Base-by-base conservation (phyloP, 2,888 invertebrate species). In the Drosophila peninsularis region DNA sequence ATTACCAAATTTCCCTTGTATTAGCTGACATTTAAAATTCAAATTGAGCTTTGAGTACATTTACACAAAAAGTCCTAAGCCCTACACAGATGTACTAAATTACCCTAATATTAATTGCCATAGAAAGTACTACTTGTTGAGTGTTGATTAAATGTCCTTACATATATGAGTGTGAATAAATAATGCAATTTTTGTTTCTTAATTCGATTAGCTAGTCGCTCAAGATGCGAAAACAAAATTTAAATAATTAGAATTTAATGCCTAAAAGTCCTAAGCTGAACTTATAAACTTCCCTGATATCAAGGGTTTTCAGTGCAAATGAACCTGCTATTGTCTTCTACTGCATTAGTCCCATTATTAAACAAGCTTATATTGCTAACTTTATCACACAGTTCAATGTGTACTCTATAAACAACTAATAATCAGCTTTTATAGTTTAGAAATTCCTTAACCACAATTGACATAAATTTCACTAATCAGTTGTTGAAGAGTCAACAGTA, bases 401-500 rank as follows among this genome's bases (percentile, higher is more conserved):
- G 2, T 21, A 4, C 42, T 10, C 13, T 11, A 41, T 41, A 19
- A 7, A 24, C 24, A 7, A 44, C 27, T 10, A n/a, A 30, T 11
- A 30, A 17, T 47, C 9, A n/a, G 17, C 17, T 4, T 30, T 30
- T 4, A 39, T 37, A 36, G 9, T 21, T 36, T 2, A 1, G 21
- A 21, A 37, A 39, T 53, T 19, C n/a, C 10, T 52, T 14, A 14
- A 14, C 11, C 13, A 5, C 3, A 56, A 17, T 34, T 44, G 24
- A 9, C 19, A 56, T 24, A 56, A 44, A 24, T 56, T 44, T 13
- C 7, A 34, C 17, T 24, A 24, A 44, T 56, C 55, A 21, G 21
- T 34, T 56, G 45, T 7, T 55, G 36, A 36, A 24, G 36, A 37
- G 17, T 7, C 45, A 36, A 24, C 24, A 36, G 45, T 56, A 45